A percentile compares a stretch with the other conserved stretches of the same genome.
Evolutionary conservation across 2,113 vertebrate genomes (phyloP).

Genomic region (Heloderma charlesbogerti): DNA sequence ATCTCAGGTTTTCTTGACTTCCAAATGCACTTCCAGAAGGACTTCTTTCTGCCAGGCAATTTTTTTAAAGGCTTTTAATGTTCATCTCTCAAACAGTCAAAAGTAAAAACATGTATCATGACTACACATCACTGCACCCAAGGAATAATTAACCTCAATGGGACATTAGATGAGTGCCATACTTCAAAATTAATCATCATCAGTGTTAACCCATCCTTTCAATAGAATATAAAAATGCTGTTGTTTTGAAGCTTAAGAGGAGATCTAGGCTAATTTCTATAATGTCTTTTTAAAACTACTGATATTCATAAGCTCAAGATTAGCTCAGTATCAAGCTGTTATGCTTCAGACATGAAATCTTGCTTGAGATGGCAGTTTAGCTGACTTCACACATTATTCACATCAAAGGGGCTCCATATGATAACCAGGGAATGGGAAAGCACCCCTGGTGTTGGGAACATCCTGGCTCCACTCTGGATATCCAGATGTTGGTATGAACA

Average conservation of each 20-base stretch:
- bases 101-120: conserved; percentile 14
- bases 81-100: rapidly evolving
- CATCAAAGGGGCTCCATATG: neutral
- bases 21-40: conserved; percentile 98
- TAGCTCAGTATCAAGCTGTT: neutral
- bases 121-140: neutral
- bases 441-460: neutral
- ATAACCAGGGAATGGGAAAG: neutral
- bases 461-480: neutral
- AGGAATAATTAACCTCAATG: conserved; percentile 3
- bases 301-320: neutral
- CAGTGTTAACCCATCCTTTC: neutral
- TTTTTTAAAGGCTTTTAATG: conserved; percentile 5
- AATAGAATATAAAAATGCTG: neutral
- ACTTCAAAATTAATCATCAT: neutral
- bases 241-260: neutral
- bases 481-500: neutral
- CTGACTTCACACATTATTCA: neutral
- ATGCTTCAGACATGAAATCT: neutral
- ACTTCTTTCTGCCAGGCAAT: conserved; percentile 88
- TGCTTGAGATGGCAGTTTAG: neutral
- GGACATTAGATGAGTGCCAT: neutral
- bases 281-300: neutral
- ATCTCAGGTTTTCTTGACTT: conserved; percentile 96
- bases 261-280: neutral